phyloP scores from a whole-genome alignment of 2,113 vertebrate species.

The Psilopsiagon aurifrons region DNA sequence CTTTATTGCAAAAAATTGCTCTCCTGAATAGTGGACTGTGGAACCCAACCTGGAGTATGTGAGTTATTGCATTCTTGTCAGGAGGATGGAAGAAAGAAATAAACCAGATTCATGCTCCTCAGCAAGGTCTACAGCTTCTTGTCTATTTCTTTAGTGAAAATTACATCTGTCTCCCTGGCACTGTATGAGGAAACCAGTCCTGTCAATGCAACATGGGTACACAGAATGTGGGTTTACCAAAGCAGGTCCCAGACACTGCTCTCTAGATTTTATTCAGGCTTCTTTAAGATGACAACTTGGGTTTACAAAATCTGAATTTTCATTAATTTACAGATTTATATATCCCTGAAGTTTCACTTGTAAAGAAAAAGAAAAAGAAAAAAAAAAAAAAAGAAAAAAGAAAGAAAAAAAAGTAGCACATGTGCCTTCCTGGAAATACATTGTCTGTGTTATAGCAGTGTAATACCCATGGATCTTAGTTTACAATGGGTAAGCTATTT shows the following conservation, averaged over 20 bases:
- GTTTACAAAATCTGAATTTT: background rate
- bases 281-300: background rate
- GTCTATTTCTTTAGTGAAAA: background rate
- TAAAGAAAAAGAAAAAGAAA: background rate
- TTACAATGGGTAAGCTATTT: background rate
- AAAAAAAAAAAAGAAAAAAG: too few relatives aligned
- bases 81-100: background rate
- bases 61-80: background rate
- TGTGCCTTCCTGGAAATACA: background rate
- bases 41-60: background rate
- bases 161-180: background rate
- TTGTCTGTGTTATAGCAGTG: background rate
- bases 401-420: background rate
- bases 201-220: accelerated
- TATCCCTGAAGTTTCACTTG: background rate
- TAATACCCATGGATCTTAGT: background rate
- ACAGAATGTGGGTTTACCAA: background rate
- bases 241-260: background rate
- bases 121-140: background rate
- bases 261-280: background rate
- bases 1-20: background rate
- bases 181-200: background rate
- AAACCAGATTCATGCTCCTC: background rate
- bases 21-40: background rate
- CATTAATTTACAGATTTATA: background rate